These are phyloP conservation scores for Willowsia nigromaculata DNA, from an alignment of 2,888 invertebrate species.

Conservation along the genomic window DNA sequence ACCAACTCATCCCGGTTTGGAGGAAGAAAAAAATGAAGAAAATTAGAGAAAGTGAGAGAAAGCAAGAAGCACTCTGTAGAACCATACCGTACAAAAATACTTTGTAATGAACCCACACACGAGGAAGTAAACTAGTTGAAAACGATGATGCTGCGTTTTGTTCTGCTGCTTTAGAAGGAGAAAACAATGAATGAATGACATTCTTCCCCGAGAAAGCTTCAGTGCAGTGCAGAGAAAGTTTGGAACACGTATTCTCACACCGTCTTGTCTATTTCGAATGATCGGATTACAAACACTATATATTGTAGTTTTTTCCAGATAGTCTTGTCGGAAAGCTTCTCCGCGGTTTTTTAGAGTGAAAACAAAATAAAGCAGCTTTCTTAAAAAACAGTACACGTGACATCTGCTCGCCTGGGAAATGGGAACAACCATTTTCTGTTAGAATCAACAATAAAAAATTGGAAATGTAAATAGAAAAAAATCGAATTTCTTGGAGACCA, in stretches of 20 bases:
- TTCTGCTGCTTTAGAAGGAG: not conserved
- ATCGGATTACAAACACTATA: conserved; percentile 54
- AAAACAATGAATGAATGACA: conserved; percentile 42
- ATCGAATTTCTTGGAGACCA: not conserved
- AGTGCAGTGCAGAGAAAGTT: not conserved
- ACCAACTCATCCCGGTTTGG: not conserved
- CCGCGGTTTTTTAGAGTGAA: no score
- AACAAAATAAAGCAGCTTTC: no score
- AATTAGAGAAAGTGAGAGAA: not conserved
- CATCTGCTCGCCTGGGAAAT: conserved; percentile 52
- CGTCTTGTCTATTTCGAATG: conserved; percentile 39
- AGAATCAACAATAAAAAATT: conserved; percentile 8
- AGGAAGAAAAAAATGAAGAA: not conserved
- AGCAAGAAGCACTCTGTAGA: not conserved
- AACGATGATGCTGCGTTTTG: not conserved
- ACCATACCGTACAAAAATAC: no score
- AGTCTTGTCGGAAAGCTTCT: no score
- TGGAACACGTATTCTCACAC: not conserved
- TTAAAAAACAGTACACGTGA: conserved; percentile 39
- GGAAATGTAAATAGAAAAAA: conserved; percentile 15
- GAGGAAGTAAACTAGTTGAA: not conserved
- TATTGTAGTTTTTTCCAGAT: not conserved
- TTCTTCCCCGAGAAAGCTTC: no score
- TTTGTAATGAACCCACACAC: not conserved
- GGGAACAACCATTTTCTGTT: not conserved